phyloP scores from a whole-genome alignment of 2,888 invertebrate genomes.

The Phortica magna region DNA sequence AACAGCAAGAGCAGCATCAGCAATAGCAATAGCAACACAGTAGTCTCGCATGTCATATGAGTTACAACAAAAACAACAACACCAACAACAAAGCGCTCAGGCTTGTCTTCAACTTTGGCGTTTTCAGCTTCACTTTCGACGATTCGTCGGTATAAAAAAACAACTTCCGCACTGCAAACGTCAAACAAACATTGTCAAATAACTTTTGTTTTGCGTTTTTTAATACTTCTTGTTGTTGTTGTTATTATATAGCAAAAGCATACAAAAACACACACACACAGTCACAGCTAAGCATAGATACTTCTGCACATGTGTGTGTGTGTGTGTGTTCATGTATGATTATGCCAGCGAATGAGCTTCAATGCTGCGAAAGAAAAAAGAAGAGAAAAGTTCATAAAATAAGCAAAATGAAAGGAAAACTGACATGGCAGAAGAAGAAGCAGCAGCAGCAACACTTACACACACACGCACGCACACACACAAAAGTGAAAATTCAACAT shows the following conservation, averaged over 20 bases:
- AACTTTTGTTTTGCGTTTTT: neutral
- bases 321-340: neutral
- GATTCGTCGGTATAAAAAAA: neutral
- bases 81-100: too few species aligned
- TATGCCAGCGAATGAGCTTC: slow-evolving; percentile 3
- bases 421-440: slow-evolving; percentile 19
- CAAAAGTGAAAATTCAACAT: slow-evolving; percentile 51
- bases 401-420: slow-evolving; percentile 4
- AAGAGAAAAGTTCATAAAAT: slow-evolving; percentile 24
- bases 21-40: neutral
- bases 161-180: slow-evolving; percentile 15
- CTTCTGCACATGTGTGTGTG: neutral
- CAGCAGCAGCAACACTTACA: slow-evolving; percentile 28
- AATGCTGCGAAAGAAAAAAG: slow-evolving; percentile 20
- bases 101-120: neutral
- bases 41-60: slow-evolving; percentile 4
- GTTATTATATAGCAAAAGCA: neutral
- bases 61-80: neutral
- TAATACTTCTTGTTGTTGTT: neutral
- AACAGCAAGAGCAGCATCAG: neutral
- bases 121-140: neutral
- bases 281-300: slow-evolving; percentile 43
- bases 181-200: slow-evolving; percentile 35
- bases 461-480: slow-evolving; percentile 20
- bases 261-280: slow-evolving; percentile 18